Base-by-base conservation (phyloP, 2,113 vertebrate genomes). In the Seriola dumerili region DNA sequence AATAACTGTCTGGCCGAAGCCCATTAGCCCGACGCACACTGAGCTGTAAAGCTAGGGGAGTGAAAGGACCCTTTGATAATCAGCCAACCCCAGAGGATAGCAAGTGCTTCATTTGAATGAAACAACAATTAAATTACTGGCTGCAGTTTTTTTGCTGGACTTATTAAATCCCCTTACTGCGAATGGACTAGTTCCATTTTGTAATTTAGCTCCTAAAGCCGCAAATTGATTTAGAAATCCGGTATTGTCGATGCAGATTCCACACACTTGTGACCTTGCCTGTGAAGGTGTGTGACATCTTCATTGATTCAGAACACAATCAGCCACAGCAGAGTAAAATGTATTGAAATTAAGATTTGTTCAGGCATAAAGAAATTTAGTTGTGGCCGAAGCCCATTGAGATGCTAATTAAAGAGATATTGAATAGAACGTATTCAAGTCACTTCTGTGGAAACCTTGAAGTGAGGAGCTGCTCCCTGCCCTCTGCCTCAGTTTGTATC, bases 101-200 rank as follows among this genome's bases (percentile, higher is more conserved):
- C 67, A 59, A 83, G 73, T 77, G 71, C 86, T 85, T 90, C 86
- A 91, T 94, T 91, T 91, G 85, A 92, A 93, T 87, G 64, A 91
- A 92, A 90, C 87, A 93, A 93, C 89, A 92, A 92, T 94, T 90
- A 88, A 89, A 94, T 93, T 88, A 90, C 75, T 80, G 57, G 61
- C 86, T 82, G 72, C 84, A 87, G 69, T 91, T 90, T 91, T 90
- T 65, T 55, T 75, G 29, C 76, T 2, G 36, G 82, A 66, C 80
- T 87, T 88, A 90, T 91, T 93, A 85, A 91, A 91, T 85, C 72
- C 68, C 29, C 85, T 89, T 38, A 66, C 79, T 58, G 80, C 9
- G 40, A 90, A 89, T 80, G 34, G 82, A 88, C 69, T 63, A 88
- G 89, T 91, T 90, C 69, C 74, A 81, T 83, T 88, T 84, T 78